These are phyloP conservation scores for Lytechinus variegatus DNA, from an alignment of 35 echinoderm and acorn worm species.

Conservation along the genomic window DNA sequence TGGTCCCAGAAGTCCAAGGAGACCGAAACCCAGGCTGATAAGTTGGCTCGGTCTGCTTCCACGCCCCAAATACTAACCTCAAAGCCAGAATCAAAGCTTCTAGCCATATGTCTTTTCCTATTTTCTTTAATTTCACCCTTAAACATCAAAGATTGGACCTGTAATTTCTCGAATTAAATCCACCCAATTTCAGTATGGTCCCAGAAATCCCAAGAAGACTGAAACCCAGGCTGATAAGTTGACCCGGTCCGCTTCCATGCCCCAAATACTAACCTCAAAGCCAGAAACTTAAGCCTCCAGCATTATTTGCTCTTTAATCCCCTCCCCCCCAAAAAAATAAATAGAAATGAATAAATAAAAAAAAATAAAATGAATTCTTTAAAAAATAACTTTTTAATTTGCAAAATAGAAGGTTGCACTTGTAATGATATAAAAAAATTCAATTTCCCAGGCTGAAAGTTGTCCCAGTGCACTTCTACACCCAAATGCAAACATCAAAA, in stretches of 20 bases:
- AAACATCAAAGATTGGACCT: too few relatives aligned
- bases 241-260: too few relatives aligned
- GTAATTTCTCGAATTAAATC: too few relatives aligned
- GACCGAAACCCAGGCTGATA: conserved; percentile 77
- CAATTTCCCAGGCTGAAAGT: conserved; percentile 66
- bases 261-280: background rate
- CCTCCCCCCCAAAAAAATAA: too few relatives aligned
- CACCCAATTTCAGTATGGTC: conserved; percentile 60
- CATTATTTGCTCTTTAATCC: background rate
- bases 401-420: too few relatives aligned
- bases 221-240: conserved; percentile 77
- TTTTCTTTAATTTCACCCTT: too few relatives aligned
- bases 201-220: conserved; percentile 81
- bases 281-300: conserved; percentile 29
- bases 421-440: too few relatives aligned
- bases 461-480: conserved; percentile 83
- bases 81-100: background rate
- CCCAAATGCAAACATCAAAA: conserved; percentile 58
- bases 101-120: too few relatives aligned
- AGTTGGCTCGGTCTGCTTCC: conserved; percentile 79
- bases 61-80: conserved; percentile 59
- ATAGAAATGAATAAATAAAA: too few relatives aligned
- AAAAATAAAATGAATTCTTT: too few relatives aligned
- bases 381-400: too few relatives aligned
- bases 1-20: conserved; percentile 81